Evolutionary conservation across 2,888 invertebrate genomes (phyloP).

Genomic region (Metallyticus violacea): DNA sequence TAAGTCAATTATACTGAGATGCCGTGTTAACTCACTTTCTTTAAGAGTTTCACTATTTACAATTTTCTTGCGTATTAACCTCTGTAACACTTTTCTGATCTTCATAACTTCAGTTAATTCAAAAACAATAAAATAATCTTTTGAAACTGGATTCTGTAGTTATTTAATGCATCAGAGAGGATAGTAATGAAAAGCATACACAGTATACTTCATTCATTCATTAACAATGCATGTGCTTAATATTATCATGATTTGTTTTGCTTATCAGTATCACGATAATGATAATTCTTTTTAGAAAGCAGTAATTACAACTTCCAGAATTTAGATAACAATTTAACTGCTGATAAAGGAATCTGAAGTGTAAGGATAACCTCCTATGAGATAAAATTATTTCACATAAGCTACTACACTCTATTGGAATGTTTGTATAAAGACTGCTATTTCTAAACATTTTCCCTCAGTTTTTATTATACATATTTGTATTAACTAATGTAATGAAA

Average conservation of each 20-base stretch:
- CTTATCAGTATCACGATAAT: not conserved
- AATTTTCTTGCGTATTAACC: not conserved
- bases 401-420: too few relatives aligned
- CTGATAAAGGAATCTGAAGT: not conserved
- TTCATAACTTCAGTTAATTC: not conserved
- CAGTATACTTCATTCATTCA: not conserved
- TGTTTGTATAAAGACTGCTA: too few relatives aligned
- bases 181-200: not conserved
- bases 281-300: not conserved
- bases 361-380: not conserved
- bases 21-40: slow-evolving; percentile 54
- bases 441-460: too few relatives aligned
- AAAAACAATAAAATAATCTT: too few relatives aligned
- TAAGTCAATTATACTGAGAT: slow-evolving; percentile 77
- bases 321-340: not conserved
- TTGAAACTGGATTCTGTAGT: too few relatives aligned
- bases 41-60: slow-evolving; percentile 32
- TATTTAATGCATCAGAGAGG: too few relatives aligned
- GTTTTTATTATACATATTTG: too few relatives aligned
- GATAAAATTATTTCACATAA: not conserved
- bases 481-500: too few relatives aligned
- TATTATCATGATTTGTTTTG: not conserved
- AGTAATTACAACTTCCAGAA: not conserved
- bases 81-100: not conserved
- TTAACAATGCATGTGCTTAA: not conserved